These are phyloP conservation scores for Phymatocera aterrima DNA, from an alignment of 2,888 invertebrate species.

Conservation along the genomic window DNA sequence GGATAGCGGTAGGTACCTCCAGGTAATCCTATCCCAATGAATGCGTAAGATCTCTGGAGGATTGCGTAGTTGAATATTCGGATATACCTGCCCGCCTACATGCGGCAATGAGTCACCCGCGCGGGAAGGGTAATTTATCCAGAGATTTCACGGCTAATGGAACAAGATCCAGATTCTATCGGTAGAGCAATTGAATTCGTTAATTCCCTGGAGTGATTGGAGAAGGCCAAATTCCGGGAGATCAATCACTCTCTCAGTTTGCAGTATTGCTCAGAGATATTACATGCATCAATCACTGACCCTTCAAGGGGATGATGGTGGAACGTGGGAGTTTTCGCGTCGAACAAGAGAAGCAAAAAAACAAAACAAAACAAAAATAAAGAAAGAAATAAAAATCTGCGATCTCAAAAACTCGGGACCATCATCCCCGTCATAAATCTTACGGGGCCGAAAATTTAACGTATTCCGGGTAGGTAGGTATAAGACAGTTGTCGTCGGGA, in stretches of 20 bases:
- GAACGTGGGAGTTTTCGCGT: background rate
- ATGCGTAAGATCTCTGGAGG: background rate
- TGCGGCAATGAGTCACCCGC: background rate
- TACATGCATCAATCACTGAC: background rate
- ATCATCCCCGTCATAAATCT: no score
- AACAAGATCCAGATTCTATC: background rate
- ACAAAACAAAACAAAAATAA: no score
- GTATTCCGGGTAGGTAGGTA: no score
- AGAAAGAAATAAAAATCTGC: no score
- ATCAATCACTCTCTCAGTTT: background rate
- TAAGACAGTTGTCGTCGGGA: no score
- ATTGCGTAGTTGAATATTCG: constrained; percentile 5
- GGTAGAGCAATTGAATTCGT: background rate
- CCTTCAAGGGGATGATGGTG: background rate
- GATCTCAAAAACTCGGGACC: no score
- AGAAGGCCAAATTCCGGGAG: background rate
- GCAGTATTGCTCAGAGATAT: background rate
- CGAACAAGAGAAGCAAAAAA: no score
- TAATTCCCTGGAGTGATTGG: background rate
- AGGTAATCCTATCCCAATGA: background rate
- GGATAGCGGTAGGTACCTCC: no score
- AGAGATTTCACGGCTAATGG: constrained; percentile 3
- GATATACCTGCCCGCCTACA: background rate
- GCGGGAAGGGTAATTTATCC: background rate
- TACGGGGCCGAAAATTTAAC: no score